Conservation (phyloP, 2,797 vertebrate species). For the Chelidonichthys spinosus region DNA sequence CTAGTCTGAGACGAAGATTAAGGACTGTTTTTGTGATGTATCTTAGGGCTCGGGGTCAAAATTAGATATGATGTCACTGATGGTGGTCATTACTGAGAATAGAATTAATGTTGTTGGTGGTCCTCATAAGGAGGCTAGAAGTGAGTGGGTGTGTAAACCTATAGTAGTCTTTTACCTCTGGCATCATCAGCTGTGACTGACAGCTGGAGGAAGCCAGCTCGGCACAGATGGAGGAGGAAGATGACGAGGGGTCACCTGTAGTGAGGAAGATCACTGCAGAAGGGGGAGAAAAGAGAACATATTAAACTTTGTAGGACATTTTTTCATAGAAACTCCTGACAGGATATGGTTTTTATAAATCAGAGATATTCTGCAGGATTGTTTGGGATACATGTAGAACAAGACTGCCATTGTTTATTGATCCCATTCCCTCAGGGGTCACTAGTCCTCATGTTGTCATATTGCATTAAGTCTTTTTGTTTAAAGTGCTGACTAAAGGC, state of each 20-base stretch:
- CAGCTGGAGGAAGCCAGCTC: conserved; percentile 23
- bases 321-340: neutral
- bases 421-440: conserved; percentile 7
- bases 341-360: neutral
- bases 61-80: neutral
- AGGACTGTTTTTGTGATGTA: neutral
- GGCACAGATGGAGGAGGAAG: conserved; percentile 11
- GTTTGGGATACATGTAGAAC: neutral
- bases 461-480: conserved; percentile 17
- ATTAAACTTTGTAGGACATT: neutral
- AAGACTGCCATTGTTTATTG: neutral
- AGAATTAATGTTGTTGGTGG: neutral
- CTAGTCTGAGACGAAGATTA: neutral
- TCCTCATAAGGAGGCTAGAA: neutral
- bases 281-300: neutral
- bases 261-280: conserved; percentile 6
- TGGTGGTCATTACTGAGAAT: neutral
- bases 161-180: conserved; percentile 22
- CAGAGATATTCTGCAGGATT: neutral
- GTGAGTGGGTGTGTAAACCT: neutral
- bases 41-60: neutral
- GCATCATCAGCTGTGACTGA: conserved; percentile 36
- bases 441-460: neutral
- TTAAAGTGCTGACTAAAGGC: neutral
- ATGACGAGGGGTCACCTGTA: neutral